Evolutionary conservation across 2,888 invertebrate genomes (phyloP).

Genomic region (Cyrtodaria siliqua): DNA sequence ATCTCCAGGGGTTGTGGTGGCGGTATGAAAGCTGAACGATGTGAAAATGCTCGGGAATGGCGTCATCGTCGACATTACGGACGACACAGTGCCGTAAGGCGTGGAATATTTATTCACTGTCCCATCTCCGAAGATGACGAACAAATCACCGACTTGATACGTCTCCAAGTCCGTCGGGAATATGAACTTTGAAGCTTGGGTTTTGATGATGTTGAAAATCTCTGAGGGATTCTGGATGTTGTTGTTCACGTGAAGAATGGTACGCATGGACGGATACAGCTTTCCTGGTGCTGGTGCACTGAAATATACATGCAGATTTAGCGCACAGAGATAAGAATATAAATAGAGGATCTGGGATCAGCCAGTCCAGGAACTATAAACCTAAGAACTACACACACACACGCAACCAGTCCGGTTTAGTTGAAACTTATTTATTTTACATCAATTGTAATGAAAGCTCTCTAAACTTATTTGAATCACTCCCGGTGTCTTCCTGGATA

Average conservation of each 20-base stretch:
- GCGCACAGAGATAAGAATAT: too few species aligned
- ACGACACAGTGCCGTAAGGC: constrained; percentile 16
- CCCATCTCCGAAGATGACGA: constrained; percentile 29
- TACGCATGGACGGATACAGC: constrained; percentile 25
- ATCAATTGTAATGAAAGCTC: too few species aligned
- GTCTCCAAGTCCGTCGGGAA: constrained; percentile 39
- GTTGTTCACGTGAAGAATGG: constrained; percentile 25
- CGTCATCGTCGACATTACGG: constrained; percentile 1
- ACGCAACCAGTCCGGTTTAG: too few species aligned
- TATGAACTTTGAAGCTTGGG: constrained; percentile 14
- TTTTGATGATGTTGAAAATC: constrained; percentile 33
- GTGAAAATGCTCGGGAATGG: constrained; percentile 38
- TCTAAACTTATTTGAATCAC: too few species aligned
- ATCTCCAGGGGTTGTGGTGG: constrained; percentile 18
- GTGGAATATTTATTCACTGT: constrained; percentile 16
- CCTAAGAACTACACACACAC: too few species aligned
- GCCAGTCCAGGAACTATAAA: too few species aligned
- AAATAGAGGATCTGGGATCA: too few species aligned
- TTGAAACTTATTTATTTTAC: too few species aligned
- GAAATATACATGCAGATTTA: too few species aligned
- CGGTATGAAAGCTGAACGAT: constrained; percentile 18
- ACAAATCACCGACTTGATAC: constrained; percentile 45
- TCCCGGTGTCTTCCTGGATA: too few species aligned
- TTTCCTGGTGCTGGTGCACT: constrained; percentile 24
- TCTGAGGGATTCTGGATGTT: constrained; percentile 14